Evolutionary conservation across 1,140 invertebrate genomes (phyloP), one percentile per base, ranked within the genome.

Genomic region (Aphis gossypii): DNA sequence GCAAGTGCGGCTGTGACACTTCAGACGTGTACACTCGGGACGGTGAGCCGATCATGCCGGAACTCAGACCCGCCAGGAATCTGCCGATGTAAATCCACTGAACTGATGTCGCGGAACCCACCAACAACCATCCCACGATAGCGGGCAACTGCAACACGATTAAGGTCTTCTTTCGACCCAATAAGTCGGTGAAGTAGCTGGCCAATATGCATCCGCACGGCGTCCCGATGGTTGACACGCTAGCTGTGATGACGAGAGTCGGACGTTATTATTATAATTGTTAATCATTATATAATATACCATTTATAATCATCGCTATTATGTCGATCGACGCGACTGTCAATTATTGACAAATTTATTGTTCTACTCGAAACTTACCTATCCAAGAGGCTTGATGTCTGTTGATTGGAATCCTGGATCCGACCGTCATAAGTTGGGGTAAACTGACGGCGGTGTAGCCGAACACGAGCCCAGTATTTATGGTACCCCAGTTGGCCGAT

Each of bases 371-470:
- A 0, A 38, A 54, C 25, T 68, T 20, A 97, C 97, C 97, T 94
- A 97, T 97, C 97, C 97, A 97, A 94, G 97, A 97, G 91, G 96
- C 96, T 95, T 97, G 95, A 56, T 95, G 95, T 35, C 96, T 95
- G 44, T 96, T 96, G 23, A 97, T 96, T 41, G 95, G 95, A 94
- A 97, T 96, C 44, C 95, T 95, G 51, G 96, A 96, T 93, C 96
- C 95, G 14, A 95, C 92, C 76, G 95, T 95, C 94, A 96, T 95
- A 6, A 97, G 94, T 94, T 97, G 97, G 46, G 97, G 97, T 44
- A 97, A 95, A 6, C 96, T 96, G 35, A 97, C 97, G 6, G 97
- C 97, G 0, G 97, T 97, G 94, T 97, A 97, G 0, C 97, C 97
- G 94, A 97, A 97, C 0, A 96, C 96, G 96, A 97, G 96, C 44